These are phyloP conservation scores for Cetonia aurata DNA, from an alignment of 2,888 invertebrate genomes.

Conservation along the genomic window DNA sequence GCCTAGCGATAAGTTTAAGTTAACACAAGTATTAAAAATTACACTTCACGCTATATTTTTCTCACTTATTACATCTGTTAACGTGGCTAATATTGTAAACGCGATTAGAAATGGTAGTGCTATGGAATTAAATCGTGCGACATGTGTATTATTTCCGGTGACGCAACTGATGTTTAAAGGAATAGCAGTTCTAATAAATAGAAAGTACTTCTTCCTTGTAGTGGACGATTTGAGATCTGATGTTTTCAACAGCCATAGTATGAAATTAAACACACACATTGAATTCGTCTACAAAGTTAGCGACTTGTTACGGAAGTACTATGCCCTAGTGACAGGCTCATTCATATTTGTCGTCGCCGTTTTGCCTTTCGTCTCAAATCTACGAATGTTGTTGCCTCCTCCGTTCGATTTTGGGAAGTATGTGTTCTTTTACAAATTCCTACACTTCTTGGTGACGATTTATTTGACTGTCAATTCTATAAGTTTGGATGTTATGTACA, in stretches of 20 bases:
- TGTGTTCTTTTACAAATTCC: neutral
- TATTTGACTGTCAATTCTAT: neutral
- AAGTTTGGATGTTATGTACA: neutral
- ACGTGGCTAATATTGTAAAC: no score
- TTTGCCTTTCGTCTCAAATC: neutral
- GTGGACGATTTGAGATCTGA: neutral
- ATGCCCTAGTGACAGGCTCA: neutral
- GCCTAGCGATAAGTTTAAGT: neutral
- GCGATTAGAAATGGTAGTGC: no score
- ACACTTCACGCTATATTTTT: neutral
- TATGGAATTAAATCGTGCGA: neutral
- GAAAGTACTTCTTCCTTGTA: neutral
- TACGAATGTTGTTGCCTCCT: constrained; percentile 6
- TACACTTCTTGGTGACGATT: neutral
- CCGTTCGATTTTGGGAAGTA: constrained; percentile 6
- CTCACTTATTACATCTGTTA: no score
- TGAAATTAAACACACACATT: constrained; percentile 2
- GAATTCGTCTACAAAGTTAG: neutral
- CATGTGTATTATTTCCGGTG: neutral
- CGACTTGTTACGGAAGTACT: constrained; percentile 2
- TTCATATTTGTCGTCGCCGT: neutral
- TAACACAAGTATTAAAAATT: neutral
- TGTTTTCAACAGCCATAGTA: constrained; percentile 8
- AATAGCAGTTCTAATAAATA: constrained; percentile 7
- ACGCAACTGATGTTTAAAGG: neutral